Percentiles rank a stretch among this genome's conserved stretches.
phyloP scores from a whole-genome alignment of 2,888 invertebrate species.

The Phortica magna region DNA sequence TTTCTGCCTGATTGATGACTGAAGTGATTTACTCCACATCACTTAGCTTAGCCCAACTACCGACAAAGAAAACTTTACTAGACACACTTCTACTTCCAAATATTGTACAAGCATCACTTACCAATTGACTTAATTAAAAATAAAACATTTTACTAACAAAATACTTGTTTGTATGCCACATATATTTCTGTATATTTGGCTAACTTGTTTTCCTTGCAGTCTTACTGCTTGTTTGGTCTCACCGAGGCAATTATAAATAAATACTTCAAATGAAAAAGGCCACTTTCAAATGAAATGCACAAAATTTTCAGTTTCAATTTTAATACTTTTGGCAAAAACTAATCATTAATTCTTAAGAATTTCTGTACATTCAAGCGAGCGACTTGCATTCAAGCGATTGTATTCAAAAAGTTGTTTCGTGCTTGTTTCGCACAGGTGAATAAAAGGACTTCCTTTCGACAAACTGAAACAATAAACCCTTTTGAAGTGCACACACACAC shows the following conservation, averaged over 20 bases:
- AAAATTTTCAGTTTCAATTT: conserved; percentile 1
- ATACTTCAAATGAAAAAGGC: neutral
- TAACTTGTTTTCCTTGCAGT: too few relatives aligned
- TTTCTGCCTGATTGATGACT: too few relatives aligned
- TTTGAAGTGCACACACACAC: neutral
- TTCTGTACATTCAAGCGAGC: neutral
- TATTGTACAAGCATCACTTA: too few relatives aligned
- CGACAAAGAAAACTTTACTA: too few relatives aligned
- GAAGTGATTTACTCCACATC: too few relatives aligned
- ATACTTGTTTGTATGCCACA: too few relatives aligned
- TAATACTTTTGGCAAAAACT: neutral
- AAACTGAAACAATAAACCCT: conserved; percentile 24
- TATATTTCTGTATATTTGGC: too few relatives aligned
- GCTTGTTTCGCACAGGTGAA: neutral
- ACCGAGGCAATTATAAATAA: neutral
- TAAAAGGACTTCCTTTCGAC: conserved; percentile 12
- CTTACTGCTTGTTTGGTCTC: neutral
- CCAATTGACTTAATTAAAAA: too few relatives aligned
- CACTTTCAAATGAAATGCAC: neutral
- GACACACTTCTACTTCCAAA: too few relatives aligned
- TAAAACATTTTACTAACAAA: too few relatives aligned
- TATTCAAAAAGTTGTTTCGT: neutral
- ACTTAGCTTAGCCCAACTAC: too few relatives aligned
- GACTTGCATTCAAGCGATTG: neutral
- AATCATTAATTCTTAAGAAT: neutral